Evolutionary conservation across 1,140 invertebrate species (phyloP).

Genomic region (Prorops nasuta): DNA sequence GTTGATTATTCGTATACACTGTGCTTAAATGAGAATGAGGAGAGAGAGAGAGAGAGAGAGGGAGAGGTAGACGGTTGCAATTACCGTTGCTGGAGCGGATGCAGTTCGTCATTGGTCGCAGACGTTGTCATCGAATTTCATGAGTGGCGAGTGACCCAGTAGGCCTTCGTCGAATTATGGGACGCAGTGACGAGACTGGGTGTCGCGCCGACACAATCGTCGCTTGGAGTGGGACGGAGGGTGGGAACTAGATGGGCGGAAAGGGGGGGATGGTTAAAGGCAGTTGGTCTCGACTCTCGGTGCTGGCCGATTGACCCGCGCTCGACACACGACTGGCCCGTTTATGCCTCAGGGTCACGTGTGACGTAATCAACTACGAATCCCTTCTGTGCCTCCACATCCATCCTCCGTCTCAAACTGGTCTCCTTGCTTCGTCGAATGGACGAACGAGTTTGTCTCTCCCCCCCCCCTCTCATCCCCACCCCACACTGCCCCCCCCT

Average conservation of each 20-base stretch:
- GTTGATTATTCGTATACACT: no score
- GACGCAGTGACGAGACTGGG: conserved; percentile 18
- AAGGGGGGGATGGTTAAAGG: background rate
- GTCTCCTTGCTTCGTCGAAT: conserved; percentile 9
- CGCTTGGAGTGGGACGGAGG: background rate
- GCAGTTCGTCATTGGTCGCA: no score
- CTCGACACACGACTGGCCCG: conserved; percentile 39
- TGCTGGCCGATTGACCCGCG: conserved; percentile 41
- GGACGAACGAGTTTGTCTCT: conserved; percentile 22
- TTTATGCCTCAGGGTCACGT: conserved; percentile 45
- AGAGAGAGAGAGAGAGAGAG: no score
- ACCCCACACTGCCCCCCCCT: conserved; percentile 1
- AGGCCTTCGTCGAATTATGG: conserved; percentile 30
- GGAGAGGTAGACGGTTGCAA: background rate
- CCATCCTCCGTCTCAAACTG: conserved; percentile 5
- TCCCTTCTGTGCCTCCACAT: conserved; percentile 6
- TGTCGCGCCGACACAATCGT: background rate
- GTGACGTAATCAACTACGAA: conserved; percentile 24
- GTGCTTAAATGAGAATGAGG: no score
- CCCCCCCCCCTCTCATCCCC: background rate
- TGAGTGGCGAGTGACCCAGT: conserved; percentile 17
- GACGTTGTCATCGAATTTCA: no score
- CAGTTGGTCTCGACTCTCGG: background rate
- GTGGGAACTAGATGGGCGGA: conserved; percentile 1
- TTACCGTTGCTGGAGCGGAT: no score